Base-by-base conservation (phyloP, 2,797 vertebrate species). In the Coilia nasus region DNA sequence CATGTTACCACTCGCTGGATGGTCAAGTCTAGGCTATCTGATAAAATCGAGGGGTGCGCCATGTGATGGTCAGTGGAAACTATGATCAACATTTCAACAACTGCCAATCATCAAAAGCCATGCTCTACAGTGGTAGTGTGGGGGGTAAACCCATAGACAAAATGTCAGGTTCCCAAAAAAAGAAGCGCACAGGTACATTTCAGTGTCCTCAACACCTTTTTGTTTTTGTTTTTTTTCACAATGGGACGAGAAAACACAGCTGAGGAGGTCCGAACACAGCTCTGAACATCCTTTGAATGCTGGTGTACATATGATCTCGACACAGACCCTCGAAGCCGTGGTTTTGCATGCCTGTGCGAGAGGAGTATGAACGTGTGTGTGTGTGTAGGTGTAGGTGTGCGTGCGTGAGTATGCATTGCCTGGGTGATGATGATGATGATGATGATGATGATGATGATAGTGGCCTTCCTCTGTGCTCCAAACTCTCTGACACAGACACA, bases 401-500 rank as follows among this genome's bases (percentile, higher is more conserved):
- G 88, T 90, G 82, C 75, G 50, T 23, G 57, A 64, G 62, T 85
- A 57, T 84, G 23, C 67, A 80, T 50, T 86, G 64, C 84, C 82
- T 81, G 60, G 86, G 87, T 81, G 81, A 64, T 91, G 14, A 14
- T 54, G 50, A 10, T 10, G 50, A 1, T 9, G 50, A 7, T 54
- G 50, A 14, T 54, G 7, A 14, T 1, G 50, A 9, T 54, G 50
- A 54, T 9, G 50, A 54, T 10, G 50, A 54, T 54, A 54, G 90
- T 89, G 87, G 88, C 87, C 92, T 85, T 89, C 82, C 88, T 83
- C 88, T 87, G 87, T 90, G 56, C 83, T 46, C 6, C 71, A 90
- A 83, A 28, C 82, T 88, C 88, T 91, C 88, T 86, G 50, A 85
- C 92, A 92, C 90, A 90, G 71, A 89, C 89, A 84, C 71, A 78